Evolutionary conservation across 2,888 invertebrate genomes (phyloP).

Genomic region (Agrilus cyanescens): DNA sequence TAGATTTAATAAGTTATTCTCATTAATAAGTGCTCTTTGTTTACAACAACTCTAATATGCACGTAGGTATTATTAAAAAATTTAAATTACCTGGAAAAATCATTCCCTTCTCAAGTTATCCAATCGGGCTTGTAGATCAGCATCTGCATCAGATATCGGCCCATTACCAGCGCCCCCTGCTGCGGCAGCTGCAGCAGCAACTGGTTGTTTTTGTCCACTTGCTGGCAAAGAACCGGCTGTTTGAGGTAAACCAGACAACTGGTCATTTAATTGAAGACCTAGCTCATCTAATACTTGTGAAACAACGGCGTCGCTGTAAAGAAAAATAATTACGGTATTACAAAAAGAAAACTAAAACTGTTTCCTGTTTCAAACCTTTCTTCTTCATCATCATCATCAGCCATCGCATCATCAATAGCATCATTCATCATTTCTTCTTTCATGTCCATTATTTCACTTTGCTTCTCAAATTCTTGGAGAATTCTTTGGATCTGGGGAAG

Average conservation of each 20-base stretch:
- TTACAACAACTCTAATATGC: too few species aligned
- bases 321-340: conserved; percentile 7
- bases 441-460: conserved; percentile 99
- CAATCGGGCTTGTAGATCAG: conserved; percentile 91
- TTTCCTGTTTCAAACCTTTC: conserved; percentile 54
- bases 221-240: conserved; percentile 47
- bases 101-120: conserved; percentile 88
- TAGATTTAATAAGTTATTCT: too few species aligned
- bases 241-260: conserved; percentile 77
- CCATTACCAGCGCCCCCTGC: conserved; percentile 38
- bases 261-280: conserved; percentile 88
- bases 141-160: conserved; percentile 74
- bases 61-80: too few species aligned
- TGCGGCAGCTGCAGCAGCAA: conserved; percentile 40
- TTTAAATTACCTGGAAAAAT: conserved; percentile 8
- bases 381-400: conserved; percentile 94
- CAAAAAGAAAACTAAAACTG: not conserved
- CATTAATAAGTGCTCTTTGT: too few species aligned
- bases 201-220: conserved; percentile 49
- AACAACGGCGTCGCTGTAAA: conserved; percentile 79
- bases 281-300: conserved; percentile 94
- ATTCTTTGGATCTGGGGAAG: conserved; percentile 98
- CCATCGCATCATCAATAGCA: conserved; percentile 99
- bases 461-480: conserved; percentile 95
- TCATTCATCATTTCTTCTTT: conserved; percentile 99